Evolutionary conservation across 2,797 vertebrate genomes (phyloP), one percentile per base, ranked within the genome.

Genomic region (Pseudochromis fuscus): DNA sequence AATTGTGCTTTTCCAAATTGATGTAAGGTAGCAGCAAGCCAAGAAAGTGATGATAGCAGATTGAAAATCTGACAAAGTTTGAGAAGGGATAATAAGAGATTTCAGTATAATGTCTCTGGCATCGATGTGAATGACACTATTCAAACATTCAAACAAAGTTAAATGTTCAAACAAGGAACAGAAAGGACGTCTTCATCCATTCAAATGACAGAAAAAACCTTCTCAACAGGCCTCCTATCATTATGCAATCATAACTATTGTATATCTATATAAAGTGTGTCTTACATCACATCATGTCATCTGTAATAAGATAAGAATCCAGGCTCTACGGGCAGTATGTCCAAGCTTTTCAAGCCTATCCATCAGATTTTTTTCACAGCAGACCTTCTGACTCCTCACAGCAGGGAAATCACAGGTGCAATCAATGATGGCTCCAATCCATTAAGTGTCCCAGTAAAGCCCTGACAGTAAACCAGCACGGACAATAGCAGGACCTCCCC

Each of bases 31-130:
- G 42, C 45, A 62, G 68, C 51, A 51, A 73, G 35, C 61, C 69
- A 77, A 72, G 62, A 72, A 65, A 76, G 44, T 72, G 50, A 28
- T 80, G 68, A 82, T 76, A 81, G 70, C 23, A 76, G 30, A 74
- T 28, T 75, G n/a, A 40, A 72, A 65, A 65, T 71, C 16, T 77
- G 75, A 75, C 52, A 84, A 85, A 72, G 37, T 87, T 85, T 80
- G 70, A 79, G 50, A 52, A 71, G 52, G 35, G 74, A 87, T 81
- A 66, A 86, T 71, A 60, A 52, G 4, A 63, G 53, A 82, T 74
- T 69, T 75, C 28, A 51, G 28, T n/a, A 33, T 77, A 69, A 83
- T 73, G 30, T 66, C 51, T 82, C 83, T 40, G 53, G 53, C n/a
- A 84, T 79, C 49, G 19, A 56, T 80, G 30, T 31, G 7, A 77